Conservation (phyloP, 2,113 vertebrate species). For the Galeopterus variegatus region DNA sequence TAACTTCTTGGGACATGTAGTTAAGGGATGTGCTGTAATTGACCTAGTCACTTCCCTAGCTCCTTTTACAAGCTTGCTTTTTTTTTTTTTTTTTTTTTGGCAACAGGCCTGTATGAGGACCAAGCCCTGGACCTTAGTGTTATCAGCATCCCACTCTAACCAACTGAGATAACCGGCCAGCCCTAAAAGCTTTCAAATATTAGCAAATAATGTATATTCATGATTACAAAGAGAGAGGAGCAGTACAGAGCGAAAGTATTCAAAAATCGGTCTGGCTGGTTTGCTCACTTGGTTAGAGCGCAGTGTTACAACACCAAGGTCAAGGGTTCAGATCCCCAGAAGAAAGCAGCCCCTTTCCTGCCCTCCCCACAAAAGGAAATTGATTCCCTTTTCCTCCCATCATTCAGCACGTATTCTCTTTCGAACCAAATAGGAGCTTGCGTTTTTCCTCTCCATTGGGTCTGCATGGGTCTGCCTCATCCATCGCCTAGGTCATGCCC, state of each 20-base stretch:
- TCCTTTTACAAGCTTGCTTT: neutral
- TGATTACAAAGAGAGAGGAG: too few species aligned
- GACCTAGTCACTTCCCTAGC: neutral
- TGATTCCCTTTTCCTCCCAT: neutral
- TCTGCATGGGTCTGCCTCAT: neutral
- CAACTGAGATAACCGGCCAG: too few species aligned
- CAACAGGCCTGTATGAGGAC: too few species aligned
- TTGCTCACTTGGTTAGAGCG: too few species aligned
- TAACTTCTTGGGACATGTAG: neutral
- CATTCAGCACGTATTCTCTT: neutral
- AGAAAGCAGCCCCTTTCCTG: too few species aligned
- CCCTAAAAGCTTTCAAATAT: neutral
- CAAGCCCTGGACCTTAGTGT: too few species aligned
- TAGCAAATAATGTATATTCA: neutral
- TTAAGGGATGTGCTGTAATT: neutral
- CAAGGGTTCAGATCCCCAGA: too few species aligned
- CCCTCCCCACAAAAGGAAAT: neutral
- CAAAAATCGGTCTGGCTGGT: too few species aligned
- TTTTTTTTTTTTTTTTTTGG: too few species aligned
- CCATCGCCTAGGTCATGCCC: rapidly evolving
- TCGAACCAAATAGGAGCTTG: neutral
- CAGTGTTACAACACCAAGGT: too few species aligned
- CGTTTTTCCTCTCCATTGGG: neutral
- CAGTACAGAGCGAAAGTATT: too few species aligned
- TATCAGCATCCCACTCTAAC: too few species aligned